Percentiles rank a stretch among this genome's conserved stretches.
Conservation (phyloP, 1,140 invertebrate species). For the Pseudachorutes palmiensis region DNA sequence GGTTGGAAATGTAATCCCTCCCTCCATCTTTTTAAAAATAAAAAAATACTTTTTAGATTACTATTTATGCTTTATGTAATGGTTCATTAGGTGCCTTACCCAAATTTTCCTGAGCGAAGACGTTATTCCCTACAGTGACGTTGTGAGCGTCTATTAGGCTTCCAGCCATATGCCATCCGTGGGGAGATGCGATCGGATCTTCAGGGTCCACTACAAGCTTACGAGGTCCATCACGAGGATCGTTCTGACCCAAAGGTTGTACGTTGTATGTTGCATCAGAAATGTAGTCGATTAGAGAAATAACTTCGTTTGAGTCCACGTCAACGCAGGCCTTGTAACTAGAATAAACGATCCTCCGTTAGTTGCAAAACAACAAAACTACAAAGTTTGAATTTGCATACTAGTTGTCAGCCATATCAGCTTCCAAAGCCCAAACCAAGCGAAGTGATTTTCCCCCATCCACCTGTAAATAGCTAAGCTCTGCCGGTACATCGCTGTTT, state of each 20-base stretch:
- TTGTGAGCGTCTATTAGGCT: background rate
- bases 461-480: background rate
- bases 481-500: background rate
- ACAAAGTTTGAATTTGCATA: background rate
- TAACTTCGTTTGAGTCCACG: background rate
- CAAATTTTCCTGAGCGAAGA: background rate
- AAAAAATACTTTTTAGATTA: background rate
- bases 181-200: constrained; percentile 3
- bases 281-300: background rate
- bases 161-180: background rate
- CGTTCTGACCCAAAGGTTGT: background rate
- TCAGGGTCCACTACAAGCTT: background rate
- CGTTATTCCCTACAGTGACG: constrained; percentile 1
- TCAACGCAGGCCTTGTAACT: constrained; percentile 5
- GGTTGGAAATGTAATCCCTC: background rate
- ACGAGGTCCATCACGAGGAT: background rate
- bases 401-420: background rate
- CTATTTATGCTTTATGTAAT: background rate
- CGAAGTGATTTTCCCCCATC: background rate
- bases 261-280: constrained; percentile 10
- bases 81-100: background rate
- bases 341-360: background rate
- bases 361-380: background rate
- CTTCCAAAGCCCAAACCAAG: background rate
- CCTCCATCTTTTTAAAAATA: background rate